Conservation (phyloP, 2,888 invertebrate species). For the Thereva nobilitata region DNA sequence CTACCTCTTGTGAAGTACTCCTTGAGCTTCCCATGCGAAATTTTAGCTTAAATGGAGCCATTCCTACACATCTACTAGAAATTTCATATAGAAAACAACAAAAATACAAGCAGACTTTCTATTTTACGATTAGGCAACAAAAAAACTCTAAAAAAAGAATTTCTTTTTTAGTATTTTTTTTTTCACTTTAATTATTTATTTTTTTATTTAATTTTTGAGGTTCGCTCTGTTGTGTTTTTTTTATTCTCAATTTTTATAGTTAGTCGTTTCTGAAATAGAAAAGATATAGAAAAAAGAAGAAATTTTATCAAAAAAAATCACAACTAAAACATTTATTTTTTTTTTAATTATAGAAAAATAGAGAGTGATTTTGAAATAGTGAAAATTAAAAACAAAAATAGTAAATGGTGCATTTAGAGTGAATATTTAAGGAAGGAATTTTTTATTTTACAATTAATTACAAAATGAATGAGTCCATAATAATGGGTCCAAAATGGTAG, state of each 20-base stretch:
- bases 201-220: too few relatives aligned
- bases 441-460: too few relatives aligned
- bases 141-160: conserved; percentile 4
- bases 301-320: conserved; percentile 21
- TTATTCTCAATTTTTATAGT: neutral
- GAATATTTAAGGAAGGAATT: too few relatives aligned
- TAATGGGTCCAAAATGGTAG: too few relatives aligned
- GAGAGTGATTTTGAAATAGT: too few relatives aligned
- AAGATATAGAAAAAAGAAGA: conserved; percentile 24
- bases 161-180: neutral
- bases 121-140: neutral
- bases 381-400: too few relatives aligned
- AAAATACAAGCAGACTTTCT: conserved; percentile 14
- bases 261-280: conserved; percentile 20
- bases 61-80: conserved; percentile 42
- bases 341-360: neutral
- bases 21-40: conserved; percentile 59
- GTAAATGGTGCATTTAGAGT: too few relatives aligned
- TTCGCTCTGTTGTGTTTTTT: too few relatives aligned
- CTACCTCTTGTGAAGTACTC: conserved; percentile 58
- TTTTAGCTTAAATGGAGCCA: conserved; percentile 59
- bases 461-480: too few relatives aligned
- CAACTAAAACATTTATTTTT: neutral
- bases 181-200: too few relatives aligned
- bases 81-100: conserved; percentile 27